phyloP scores from a whole-genome alignment of 2,888 invertebrate species.

The Macropis europaea region DNA sequence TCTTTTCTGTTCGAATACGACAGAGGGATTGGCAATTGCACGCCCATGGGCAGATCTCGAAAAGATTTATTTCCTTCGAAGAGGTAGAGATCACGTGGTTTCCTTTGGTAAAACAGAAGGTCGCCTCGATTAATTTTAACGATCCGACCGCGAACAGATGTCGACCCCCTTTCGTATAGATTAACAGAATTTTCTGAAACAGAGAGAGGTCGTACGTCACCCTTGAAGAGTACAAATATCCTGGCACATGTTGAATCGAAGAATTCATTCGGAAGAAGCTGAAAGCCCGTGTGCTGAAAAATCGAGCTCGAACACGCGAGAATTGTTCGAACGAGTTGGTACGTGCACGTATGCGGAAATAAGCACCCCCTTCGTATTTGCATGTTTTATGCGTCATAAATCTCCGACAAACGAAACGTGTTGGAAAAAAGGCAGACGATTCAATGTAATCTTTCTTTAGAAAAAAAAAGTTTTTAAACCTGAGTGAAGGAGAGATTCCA shows the following conservation, averaged over 20 bases:
- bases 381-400: conserved; percentile 9
- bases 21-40: conserved; percentile 41
- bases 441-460: no score
- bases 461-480: no score
- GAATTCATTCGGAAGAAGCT: conserved; percentile 30
- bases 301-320: conserved; percentile 29
- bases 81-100: neutral
- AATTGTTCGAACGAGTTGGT: neutral
- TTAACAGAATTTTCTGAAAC: no score
- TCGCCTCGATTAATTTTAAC: neutral
- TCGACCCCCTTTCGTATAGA: no score
- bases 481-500: no score
- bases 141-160: no score
- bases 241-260: conserved; percentile 22
- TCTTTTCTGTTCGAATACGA: conserved; percentile 13
- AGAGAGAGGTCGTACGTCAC: no score
- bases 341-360: conserved; percentile 4
- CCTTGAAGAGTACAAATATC: conserved; percentile 14
- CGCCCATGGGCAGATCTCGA: conserved; percentile 28
- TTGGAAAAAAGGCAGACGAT: no score
- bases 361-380: neutral
- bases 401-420: no score
- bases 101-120: neutral
- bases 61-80: conserved; percentile 34
- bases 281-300: conserved; percentile 35